Percentiles rank a stretch among this genome's conserved stretches.
phyloP scores from a whole-genome alignment of 2,888 invertebrate species.

The Gymnoscelis rufifasciata region DNA sequence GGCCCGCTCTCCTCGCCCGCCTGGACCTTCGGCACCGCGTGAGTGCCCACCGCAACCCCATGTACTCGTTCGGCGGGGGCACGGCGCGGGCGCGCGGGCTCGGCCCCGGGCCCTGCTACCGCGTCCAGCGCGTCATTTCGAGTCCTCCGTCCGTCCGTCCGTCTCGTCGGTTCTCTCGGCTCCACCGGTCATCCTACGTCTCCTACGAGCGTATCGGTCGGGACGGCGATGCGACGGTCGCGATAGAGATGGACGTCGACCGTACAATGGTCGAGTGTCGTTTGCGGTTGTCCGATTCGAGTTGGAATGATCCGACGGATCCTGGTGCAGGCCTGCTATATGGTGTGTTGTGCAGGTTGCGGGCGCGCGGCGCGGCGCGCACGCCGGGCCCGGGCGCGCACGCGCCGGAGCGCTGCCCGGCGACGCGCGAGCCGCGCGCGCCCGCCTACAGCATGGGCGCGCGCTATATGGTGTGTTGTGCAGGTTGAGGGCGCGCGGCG shows the following conservation, averaged over 20 bases:
- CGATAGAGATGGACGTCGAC: too few species aligned
- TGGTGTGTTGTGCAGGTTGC: not conserved
- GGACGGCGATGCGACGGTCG: too few species aligned
- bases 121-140: too few species aligned
- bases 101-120: too few species aligned
- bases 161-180: too few species aligned
- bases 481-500: constrained; percentile 43
- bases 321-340: not conserved
- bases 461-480: constrained; percentile 38
- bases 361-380: constrained; percentile 37
- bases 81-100: too few species aligned
- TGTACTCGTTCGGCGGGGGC: not conserved
- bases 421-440: constrained; percentile 71
- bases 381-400: constrained; percentile 83
- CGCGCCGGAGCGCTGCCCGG: constrained; percentile 78
- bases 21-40: constrained; percentile 70
- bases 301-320: too few species aligned
- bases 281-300: too few species aligned
- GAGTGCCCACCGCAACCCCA: not conserved
- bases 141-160: too few species aligned
- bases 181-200: too few species aligned
- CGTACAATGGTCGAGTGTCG: too few species aligned
- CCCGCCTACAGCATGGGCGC: constrained; percentile 80
- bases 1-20: constrained; percentile 69
- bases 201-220: too few species aligned